Percentiles rank a stretch among this genome's conserved stretches.
phyloP scores from a whole-genome alignment of 2,797 vertebrate genomes.

The Fistularia tabacaria region DNA sequence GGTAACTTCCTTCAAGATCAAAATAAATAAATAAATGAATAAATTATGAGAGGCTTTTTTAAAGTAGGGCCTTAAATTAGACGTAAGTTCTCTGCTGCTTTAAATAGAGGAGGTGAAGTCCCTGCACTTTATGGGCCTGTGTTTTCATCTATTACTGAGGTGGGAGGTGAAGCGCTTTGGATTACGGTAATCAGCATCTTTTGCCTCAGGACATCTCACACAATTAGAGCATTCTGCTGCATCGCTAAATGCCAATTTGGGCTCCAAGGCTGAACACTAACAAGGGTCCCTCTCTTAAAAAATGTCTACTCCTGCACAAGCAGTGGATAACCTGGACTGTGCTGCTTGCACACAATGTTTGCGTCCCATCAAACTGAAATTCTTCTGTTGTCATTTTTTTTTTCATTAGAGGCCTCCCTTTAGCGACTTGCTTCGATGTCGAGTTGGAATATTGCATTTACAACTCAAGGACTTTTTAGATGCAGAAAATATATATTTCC shows the following conservation, averaged over 20 bases:
- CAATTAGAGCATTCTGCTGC: constrained; percentile 64
- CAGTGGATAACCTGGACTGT: constrained; percentile 31
- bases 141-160: constrained; percentile 31
- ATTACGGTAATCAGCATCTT: constrained; percentile 50
- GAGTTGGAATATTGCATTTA: constrained; percentile 12
- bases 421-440: constrained; percentile 8
- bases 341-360: constrained; percentile 44
- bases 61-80: too few species aligned
- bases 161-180: constrained; percentile 34
- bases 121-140: constrained; percentile 5
- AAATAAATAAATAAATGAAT: too few species aligned
- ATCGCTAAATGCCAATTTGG: constrained; percentile 64
- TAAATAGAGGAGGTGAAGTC: constrained; percentile 8
- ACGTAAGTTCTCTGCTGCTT: constrained; percentile 1
- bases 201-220: constrained; percentile 48
- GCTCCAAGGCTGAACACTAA: constrained; percentile 52
- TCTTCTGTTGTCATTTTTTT: constrained; percentile 10
- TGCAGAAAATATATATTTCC: not conserved
- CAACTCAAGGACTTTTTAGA: constrained; percentile 9
- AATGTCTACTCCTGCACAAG: constrained; percentile 46
- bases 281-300: constrained; percentile 48
- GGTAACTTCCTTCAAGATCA: too few species aligned
- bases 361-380: constrained; percentile 10
- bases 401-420: not conserved
- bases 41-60: too few species aligned